These are phyloP conservation scores for Aldabrachelys gigantea DNA, from an alignment of 2,113 vertebrate species.

Conservation along the genomic window DNA sequence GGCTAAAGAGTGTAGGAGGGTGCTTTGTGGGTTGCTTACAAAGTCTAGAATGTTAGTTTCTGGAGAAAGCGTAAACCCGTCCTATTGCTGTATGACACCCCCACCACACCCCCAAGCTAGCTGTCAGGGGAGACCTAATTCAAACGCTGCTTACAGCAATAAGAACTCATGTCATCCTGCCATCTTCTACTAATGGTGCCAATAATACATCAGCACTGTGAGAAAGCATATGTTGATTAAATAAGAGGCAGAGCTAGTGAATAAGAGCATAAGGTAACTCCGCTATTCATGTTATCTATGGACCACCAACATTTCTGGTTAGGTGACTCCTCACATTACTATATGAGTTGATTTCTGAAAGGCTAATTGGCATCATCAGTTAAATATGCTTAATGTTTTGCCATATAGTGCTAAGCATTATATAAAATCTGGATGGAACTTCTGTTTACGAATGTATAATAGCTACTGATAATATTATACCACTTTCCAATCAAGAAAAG, in stretches of 20 bases:
- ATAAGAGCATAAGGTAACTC: not conserved
- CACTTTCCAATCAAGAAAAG: slow-evolving; percentile 38
- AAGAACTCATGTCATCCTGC: not conserved
- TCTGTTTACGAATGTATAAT: slow-evolving; percentile 28
- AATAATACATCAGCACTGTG: not conserved
- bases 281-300: not conserved
- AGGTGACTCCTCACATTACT: not conserved
- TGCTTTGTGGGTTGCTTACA: no score
- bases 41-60: no score
- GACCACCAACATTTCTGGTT: not conserved
- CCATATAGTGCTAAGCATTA: not conserved
- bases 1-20: no score
- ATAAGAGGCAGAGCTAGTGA: not conserved
- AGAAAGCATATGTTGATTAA: not conserved
- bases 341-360: slow-evolving; percentile 2
- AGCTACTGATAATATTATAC: slow-evolving; percentile 43
- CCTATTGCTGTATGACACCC: no score
- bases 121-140: no score
- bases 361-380: not conserved
- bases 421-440: slow-evolving; percentile 44
- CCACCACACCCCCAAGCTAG: no score
- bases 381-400: slow-evolving; percentile 36
- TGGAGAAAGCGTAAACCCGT: no score
- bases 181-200: not conserved
- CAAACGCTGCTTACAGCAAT: no score